Evolutionary conservation across 2,113 vertebrate genomes (phyloP).

Genomic region (Seriola dumerili): DNA sequence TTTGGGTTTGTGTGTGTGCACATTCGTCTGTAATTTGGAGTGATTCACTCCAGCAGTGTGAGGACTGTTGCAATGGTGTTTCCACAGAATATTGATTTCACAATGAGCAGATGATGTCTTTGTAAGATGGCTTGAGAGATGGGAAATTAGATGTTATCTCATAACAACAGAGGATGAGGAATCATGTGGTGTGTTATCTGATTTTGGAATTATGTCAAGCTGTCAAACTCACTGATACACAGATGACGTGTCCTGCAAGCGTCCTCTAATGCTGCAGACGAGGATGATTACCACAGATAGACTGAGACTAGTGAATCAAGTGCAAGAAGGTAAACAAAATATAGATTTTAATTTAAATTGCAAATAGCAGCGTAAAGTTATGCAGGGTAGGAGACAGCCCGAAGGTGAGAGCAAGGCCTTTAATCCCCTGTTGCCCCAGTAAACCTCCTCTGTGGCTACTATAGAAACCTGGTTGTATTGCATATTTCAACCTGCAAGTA

Average conservation of each 20-base stretch:
- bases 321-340: slow-evolving; percentile 54
- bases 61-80: slow-evolving; percentile 73
- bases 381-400: slow-evolving; percentile 38
- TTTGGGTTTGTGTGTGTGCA: neutral
- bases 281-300: slow-evolving; percentile 31
- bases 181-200: slow-evolving; percentile 61
- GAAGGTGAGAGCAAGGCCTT: slow-evolving; percentile 61
- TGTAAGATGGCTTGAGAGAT: slow-evolving; percentile 69
- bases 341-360: slow-evolving; percentile 71
- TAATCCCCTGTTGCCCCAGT: slow-evolving; percentile 58
- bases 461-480: slow-evolving; percentile 50
- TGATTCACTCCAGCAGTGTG: slow-evolving; percentile 59
- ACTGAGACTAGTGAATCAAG: slow-evolving; percentile 35
- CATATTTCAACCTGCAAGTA: slow-evolving; percentile 57
- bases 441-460: slow-evolving; percentile 39
- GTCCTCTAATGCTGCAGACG: slow-evolving; percentile 8
- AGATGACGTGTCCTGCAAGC: slow-evolving; percentile 28
- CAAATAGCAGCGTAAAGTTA: slow-evolving; percentile 54
- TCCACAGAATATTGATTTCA: slow-evolving; percentile 76
- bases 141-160: slow-evolving; percentile 76
- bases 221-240: slow-evolving; percentile 50
- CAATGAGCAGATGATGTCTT: slow-evolving; percentile 70
- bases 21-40: slow-evolving; percentile 38
- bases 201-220: slow-evolving; percentile 63
- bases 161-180: slow-evolving; percentile 55